Evolutionary conservation across 2,113 vertebrate genomes (phyloP).

Genomic region (Ginglymostoma cirratum): DNA sequence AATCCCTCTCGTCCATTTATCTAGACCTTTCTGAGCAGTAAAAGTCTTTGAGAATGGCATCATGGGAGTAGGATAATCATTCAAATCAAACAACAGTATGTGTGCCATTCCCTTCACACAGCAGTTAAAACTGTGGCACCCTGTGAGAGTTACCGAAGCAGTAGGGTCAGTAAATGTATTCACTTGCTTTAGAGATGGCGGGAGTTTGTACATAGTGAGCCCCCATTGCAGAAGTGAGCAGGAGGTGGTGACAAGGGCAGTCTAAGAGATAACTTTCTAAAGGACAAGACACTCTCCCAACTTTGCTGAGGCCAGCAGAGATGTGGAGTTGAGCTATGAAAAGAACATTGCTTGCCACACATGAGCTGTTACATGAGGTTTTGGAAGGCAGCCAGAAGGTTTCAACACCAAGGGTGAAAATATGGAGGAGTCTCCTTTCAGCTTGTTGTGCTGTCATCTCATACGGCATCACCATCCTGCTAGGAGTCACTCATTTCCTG

Average conservation of each 20-base stretch:
- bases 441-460: not conserved
- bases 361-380: not conserved
- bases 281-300: not conserved
- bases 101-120: not conserved
- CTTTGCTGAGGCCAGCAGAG: not conserved
- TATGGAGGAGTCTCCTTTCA: not conserved
- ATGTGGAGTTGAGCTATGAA: not conserved
- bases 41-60: not conserved
- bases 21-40: not conserved
- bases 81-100: not conserved
- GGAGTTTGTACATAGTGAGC: not conserved
- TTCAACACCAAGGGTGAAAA: constrained; percentile 18
- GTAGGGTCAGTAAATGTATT: too few relatives aligned
- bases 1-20: not conserved
- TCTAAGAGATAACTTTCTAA: not conserved
- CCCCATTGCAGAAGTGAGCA: not conserved
- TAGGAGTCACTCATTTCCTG: not conserved
- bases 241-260: not conserved
- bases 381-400: not conserved
- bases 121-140: not conserved
- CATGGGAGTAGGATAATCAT: not conserved
- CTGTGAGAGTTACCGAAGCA: not conserved
- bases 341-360: not conserved
- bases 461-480: not conserved
- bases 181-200: not conserved